A percentile compares a stretch with the other conserved stretches of the same genome.
Conservation (phyloP, 2,888 invertebrate genomes). For the Acleris emargana region DNA sequence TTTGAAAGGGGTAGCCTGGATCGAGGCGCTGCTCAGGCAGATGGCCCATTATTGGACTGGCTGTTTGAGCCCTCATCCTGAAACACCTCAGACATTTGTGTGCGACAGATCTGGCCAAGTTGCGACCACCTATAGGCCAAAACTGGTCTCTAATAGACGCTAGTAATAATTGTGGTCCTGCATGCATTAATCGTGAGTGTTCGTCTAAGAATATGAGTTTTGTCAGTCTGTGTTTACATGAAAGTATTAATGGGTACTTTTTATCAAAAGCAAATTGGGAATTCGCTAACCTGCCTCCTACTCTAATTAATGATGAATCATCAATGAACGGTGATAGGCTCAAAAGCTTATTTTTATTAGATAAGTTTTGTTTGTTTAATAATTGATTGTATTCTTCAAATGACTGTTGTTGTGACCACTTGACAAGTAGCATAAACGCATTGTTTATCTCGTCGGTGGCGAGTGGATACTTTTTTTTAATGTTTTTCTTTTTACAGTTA, state of each 20-base stretch:
- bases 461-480: neutral
- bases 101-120: too few relatives aligned
- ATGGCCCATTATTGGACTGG: too few relatives aligned
- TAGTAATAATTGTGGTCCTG: neutral
- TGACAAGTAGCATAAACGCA: neutral
- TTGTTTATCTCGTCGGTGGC: neutral
- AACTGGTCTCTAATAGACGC: too few relatives aligned
- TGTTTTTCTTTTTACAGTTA: neutral
- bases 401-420: constrained; percentile 5
- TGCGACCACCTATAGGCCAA: too few relatives aligned
- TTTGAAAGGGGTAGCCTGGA: too few relatives aligned
- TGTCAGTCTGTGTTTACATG: neutral
- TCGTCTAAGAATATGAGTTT: neutral
- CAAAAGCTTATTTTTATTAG: neutral
- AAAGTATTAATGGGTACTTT: constrained; percentile 1
- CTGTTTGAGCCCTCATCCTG: too few relatives aligned
- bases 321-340: neutral
- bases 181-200: constrained; percentile 1
- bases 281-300: neutral
- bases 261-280: neutral
- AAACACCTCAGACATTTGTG: too few relatives aligned
- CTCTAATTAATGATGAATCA: constrained; percentile 4
- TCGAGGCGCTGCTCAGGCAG: too few relatives aligned
- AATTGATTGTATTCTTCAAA: constrained; percentile 2
- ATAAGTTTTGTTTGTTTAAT: neutral